A percentile compares a stretch with the other conserved stretches of the same genome.
These are phyloP conservation scores for Ochotona princeps DNA, from an alignment of 2,113 vertebrate species.

Conservation along the genomic window DNA sequence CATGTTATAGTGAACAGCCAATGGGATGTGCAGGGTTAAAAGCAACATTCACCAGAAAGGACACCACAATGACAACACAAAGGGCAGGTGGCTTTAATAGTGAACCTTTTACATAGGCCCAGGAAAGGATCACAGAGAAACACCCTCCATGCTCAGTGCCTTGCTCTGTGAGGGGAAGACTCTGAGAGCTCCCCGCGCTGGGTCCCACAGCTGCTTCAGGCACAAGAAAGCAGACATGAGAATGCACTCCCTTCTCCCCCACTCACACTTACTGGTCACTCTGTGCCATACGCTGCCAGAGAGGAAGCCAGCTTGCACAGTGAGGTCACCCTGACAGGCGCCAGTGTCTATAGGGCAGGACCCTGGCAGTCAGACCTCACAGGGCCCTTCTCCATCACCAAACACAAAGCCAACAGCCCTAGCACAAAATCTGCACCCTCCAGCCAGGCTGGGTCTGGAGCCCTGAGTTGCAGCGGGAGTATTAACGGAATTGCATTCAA, in stretches of 20 bases:
- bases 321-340: background rate
- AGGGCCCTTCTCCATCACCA: background rate
- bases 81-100: background rate
- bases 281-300: background rate
- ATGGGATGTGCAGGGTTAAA: background rate
- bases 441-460: background rate
- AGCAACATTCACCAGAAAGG: background rate
- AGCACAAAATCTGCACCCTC: background rate
- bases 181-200: background rate
- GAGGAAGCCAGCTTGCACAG: too few species aligned
- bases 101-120: background rate
- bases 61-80: background rate
- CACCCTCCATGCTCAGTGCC: background rate
- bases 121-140: background rate
- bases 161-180: background rate
- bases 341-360: background rate
- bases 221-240: background rate
- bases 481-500: background rate
- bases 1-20: background rate
- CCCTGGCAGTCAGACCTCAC: background rate
- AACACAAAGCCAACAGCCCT: background rate
- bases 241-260: background rate
- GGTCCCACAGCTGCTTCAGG: background rate
- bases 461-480: background rate
- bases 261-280: too few species aligned